Percentiles rank a stretch among this genome's conserved stretches.
Conservation (phyloP, 1,140 invertebrate species). For the Leucophenga varia region DNA sequence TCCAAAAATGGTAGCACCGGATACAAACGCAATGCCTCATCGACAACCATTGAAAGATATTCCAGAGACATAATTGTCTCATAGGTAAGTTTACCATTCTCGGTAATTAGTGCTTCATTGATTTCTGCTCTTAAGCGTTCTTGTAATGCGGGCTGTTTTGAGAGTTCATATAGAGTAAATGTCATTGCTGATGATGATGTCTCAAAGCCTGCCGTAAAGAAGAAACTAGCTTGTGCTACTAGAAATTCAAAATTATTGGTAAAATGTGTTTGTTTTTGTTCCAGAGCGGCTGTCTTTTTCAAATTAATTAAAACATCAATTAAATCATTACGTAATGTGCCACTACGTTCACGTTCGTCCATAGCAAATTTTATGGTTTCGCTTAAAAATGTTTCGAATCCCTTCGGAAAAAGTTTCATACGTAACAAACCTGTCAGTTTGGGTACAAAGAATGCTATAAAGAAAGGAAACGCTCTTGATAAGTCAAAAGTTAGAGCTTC, state of each 20-base stretch:
- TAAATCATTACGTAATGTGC: conserved; percentile 55
- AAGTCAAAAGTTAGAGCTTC: conserved; percentile 53
- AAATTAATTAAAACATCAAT: conserved; percentile 58
- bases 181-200: conserved; percentile 63
- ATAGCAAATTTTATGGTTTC: conserved; percentile 8
- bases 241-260: conserved; percentile 63
- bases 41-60: conserved; percentile 58
- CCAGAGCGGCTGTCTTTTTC: conserved; percentile 23
- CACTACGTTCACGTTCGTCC: conserved; percentile 31
- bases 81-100: conserved; percentile 42
- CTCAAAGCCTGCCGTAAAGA: conserved; percentile 68
- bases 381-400: conserved; percentile 41
- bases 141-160: conserved; percentile 61
- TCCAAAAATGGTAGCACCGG: conserved; percentile 62
- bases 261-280: conserved; percentile 32
- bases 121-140: conserved; percentile 61
- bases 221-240: conserved; percentile 62
- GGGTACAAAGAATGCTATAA: conserved; percentile 57
- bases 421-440: conserved; percentile 20
- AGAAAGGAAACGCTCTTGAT: conserved; percentile 41
- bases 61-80: conserved; percentile 51
- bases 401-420: conserved; percentile 35
- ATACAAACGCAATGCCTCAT: conserved; percentile 63
- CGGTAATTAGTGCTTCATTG: conserved; percentile 25
- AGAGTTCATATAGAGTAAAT: conserved; percentile 62